phyloP scores from a whole-genome alignment of 2,888 invertebrate genomes.

The Rosalia funebris region DNA sequence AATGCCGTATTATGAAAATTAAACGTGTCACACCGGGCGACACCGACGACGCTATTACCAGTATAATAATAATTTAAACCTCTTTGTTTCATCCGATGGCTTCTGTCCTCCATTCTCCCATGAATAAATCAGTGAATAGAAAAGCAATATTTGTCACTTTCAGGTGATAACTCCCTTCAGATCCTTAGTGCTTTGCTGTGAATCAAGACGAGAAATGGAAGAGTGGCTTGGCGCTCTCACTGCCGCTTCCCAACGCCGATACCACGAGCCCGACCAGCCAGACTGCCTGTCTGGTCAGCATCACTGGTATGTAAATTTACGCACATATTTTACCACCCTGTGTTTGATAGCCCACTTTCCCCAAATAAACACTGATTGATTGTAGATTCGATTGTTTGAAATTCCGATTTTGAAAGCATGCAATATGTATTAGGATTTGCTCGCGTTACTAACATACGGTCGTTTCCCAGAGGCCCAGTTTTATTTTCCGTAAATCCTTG shows the following conservation, averaged over 20 bases:
- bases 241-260: slow-evolving; percentile 71
- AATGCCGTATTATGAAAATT: too few species aligned
- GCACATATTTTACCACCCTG: background rate
- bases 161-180: slow-evolving; percentile 77
- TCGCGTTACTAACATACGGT: background rate
- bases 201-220: slow-evolving; percentile 89
- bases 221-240: slow-evolving; percentile 88
- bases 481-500: too few species aligned
- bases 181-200: slow-evolving; percentile 81
- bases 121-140: background rate
- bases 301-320: slow-evolving; percentile 68
- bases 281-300: slow-evolving; percentile 77
- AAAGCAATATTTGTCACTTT: slow-evolving; percentile 28
- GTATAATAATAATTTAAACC: too few species aligned
- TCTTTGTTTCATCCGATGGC: background rate
- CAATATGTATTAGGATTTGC: background rate
- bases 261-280: slow-evolving; percentile 70
- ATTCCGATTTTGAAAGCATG: background rate
- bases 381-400: background rate
- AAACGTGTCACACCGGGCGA: too few species aligned
- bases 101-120: background rate
- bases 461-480: too few species aligned
- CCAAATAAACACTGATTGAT: background rate
- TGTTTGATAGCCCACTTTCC: background rate
- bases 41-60: too few species aligned